Conservation (phyloP, 1,140 invertebrate species). For the Drosophila nigromelanica region DNA sequence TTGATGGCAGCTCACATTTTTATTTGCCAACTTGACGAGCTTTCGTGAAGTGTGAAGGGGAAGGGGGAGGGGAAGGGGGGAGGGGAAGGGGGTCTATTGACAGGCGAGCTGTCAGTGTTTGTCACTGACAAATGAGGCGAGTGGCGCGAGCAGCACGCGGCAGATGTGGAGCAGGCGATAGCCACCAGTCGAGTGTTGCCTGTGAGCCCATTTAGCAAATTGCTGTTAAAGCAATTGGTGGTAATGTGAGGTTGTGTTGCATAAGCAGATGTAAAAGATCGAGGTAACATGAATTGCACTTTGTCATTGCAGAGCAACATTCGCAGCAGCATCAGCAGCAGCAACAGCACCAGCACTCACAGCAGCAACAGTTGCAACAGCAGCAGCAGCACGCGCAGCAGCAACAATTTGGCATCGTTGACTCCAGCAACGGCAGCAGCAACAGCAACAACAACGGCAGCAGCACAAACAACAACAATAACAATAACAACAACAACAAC, state of each 20-base stretch:
- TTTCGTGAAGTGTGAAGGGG: background rate
- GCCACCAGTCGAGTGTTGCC: conserved; percentile 3
- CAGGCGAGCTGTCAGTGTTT: conserved; percentile 29
- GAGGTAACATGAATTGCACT: conserved; percentile 54
- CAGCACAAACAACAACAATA: conserved; percentile 79
- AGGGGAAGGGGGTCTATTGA: conserved; percentile 27
- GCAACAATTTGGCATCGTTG: conserved; percentile 42
- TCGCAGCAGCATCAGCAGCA: conserved; percentile 22
- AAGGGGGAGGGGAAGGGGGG: background rate
- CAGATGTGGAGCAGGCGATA: conserved; percentile 63
- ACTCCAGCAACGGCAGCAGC: conserved; percentile 44
- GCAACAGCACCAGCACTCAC: conserved; percentile 7
- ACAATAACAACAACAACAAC: conserved; percentile 87
- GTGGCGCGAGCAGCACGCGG: conserved; percentile 1
- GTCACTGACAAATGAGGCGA: conserved; percentile 45
- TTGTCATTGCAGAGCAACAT: conserved; percentile 71
- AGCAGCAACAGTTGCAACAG: conserved; percentile 32
- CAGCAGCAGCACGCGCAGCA: conserved; percentile 55
- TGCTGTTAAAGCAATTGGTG: conserved; percentile 30
- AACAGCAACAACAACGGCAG: conserved; percentile 38
- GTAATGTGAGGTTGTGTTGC: conserved; percentile 42
- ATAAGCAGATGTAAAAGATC: conserved; percentile 27
- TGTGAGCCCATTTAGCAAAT: conserved; percentile 66
- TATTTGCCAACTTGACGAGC: conserved; percentile 21
- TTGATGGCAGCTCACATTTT: conserved; percentile 4